Evolutionary conservation across 2,888 invertebrate genomes (phyloP).

Genomic region (Drosophila imparisetae): DNA sequence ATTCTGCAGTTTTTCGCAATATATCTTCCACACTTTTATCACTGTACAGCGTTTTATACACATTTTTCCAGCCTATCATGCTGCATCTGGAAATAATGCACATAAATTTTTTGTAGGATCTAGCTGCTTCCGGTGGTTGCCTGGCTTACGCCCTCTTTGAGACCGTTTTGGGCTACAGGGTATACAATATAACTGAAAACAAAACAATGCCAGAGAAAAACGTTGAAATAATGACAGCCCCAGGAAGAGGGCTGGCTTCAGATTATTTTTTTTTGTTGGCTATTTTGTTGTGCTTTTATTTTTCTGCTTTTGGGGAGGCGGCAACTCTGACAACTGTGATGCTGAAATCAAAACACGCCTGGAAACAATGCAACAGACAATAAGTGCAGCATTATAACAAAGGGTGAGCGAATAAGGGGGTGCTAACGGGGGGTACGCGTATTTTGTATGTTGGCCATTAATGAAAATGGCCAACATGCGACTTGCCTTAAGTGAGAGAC

Average conservation of each 20-base stretch:
- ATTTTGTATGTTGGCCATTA: constrained; percentile 66
- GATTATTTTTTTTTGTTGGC: constrained; percentile 11
- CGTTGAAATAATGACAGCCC: constrained; percentile 77
- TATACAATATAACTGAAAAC: constrained; percentile 46
- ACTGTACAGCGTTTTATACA: too few species aligned
- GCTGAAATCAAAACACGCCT: constrained; percentile 76
- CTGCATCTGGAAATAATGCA: not conserved
- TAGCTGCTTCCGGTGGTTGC: constrained; percentile 24
- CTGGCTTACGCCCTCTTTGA: constrained; percentile 12
- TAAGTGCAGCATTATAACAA: constrained; percentile 58
- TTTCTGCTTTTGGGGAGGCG: constrained; percentile 3
- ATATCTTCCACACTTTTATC: not conserved
- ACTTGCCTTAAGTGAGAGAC: constrained; percentile 10
- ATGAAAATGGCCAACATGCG: constrained; percentile 76
- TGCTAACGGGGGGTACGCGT: constrained; percentile 28
- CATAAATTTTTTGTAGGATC: constrained; percentile 21
- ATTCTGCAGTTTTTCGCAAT: not conserved
- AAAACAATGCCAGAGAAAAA: constrained; percentile 57
- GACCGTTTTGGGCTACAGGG: constrained; percentile 33
- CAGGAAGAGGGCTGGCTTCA: constrained; percentile 58
- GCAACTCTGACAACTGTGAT: constrained; percentile 56
- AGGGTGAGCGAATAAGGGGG: not conserved
- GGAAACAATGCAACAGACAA: constrained; percentile 67
- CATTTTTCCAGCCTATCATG: not conserved
- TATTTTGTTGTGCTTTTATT: constrained; percentile 12